These are phyloP conservation scores for Acanthurus tractus DNA, from an alignment of 2,797 vertebrate genomes.

Conservation along the genomic window DNA sequence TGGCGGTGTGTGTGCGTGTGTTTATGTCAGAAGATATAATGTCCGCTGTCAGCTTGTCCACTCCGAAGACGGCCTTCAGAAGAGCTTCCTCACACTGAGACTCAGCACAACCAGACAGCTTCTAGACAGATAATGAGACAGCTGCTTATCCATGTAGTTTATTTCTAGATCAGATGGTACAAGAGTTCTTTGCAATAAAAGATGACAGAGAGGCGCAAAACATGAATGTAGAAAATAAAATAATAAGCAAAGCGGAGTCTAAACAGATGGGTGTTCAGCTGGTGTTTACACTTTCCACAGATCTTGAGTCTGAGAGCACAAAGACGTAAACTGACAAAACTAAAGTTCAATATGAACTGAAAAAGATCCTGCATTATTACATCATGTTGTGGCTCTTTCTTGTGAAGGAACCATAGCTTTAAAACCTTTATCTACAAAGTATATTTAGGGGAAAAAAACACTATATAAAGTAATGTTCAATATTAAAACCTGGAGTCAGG, in stretches of 20 bases:
- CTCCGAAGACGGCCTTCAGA: constrained; percentile 79
- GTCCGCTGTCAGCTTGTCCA: constrained; percentile 72
- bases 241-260: background rate
- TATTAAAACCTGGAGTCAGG: too few relatives aligned
- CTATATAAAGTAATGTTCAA: too few relatives aligned
- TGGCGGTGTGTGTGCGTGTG: constrained; percentile 71
- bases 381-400: background rate
- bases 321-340: background rate
- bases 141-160: background rate
- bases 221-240: background rate
- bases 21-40: constrained; percentile 67
- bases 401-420: background rate
- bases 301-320: background rate
- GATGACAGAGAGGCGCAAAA: background rate
- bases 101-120: constrained; percentile 73
- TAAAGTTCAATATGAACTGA: background rate
- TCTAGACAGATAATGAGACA: constrained; percentile 42
- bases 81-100: constrained; percentile 78
- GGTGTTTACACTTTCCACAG: background rate
- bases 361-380: background rate
- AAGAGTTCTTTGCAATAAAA: background rate
- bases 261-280: background rate
- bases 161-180: background rate
- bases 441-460: too few relatives aligned
- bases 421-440: background rate